These are phyloP conservation scores for Capromys pilorides DNA, from an alignment of 2,797 vertebrate species.

Conservation along the genomic window DNA sequence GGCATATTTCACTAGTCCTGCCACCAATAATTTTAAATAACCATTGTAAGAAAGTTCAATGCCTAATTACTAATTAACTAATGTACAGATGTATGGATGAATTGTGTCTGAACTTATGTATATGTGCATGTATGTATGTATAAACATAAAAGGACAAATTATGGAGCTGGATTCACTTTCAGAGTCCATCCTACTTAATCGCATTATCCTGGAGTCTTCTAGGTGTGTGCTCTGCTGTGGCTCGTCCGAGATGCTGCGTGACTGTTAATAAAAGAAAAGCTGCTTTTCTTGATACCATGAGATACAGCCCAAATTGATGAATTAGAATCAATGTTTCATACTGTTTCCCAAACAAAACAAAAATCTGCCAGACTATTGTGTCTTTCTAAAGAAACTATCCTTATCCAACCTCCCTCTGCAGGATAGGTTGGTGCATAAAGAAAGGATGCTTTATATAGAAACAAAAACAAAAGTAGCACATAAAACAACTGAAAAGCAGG, in stretches of 20 bases:
- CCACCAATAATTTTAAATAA: not conserved
- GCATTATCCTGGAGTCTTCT: not conserved
- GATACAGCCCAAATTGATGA: not conserved
- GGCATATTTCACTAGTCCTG: not conserved
- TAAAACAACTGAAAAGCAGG: not conserved
- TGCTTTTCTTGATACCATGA: not conserved
- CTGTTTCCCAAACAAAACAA: not conserved
- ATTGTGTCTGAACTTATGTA: not conserved
- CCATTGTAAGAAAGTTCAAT: not conserved
- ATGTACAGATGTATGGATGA: not conserved
- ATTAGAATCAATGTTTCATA: not conserved
- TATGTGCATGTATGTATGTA: not conserved
- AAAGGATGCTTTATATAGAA: not conserved
- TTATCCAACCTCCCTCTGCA: fast-evolving
- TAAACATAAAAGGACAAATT: not conserved
- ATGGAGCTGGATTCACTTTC: not conserved
- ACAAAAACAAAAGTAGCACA: not conserved
- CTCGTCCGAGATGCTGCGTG: not conserved
- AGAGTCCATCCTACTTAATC: not conserved
- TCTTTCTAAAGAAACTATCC: not conserved
- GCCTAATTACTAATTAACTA: not conserved
- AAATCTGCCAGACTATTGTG: not conserved
- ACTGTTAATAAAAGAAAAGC: not conserved
- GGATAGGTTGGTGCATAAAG: not conserved
- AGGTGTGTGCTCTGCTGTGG: not conserved